Base-by-base conservation (phyloP, 2,888 invertebrate species). In the Boloria euphrosyne region DNA sequence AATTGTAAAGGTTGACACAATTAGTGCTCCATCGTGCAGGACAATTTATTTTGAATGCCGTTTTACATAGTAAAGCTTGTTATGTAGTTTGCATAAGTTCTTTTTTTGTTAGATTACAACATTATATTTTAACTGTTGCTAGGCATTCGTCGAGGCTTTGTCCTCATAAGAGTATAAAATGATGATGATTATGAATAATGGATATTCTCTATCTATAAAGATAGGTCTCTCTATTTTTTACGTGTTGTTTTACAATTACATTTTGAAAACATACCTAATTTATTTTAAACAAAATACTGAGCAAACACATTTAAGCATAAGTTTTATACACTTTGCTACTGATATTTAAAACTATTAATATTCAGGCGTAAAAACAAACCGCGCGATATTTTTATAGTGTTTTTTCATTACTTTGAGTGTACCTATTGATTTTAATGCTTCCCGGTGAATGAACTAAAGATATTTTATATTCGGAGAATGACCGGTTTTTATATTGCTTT, bases 381-480 rank as follows among this genome's bases (percentile, higher is more conserved):
- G 31, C 31, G 31, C 31, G 31, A 38, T 38, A 38, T 38, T 59
- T 59, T 31, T 59, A 59, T 31, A 14, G 16, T 7, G 31, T 38
- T 59, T 49, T 59, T 38, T 50, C 59, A 50, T 50, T 47, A 59
- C 17, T 14, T 50, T 17, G 4, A 47, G 17, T 31, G 7, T 31
- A 59, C 59, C 46, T 44, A 59, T 59, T 59, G 49, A 59, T 47
- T 50, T 59, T 59, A 59, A 59, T 59, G 38, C 31, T 31, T 50
- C 59, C 59, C 49, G 59, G 59, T 59, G 59, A 59, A 50, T 59
- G 59, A 59, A 59, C 59, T 49, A 50, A 16, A 59, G 59, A 59
- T 49, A 57, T 57, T 57, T 57, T 57, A 57, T 50, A 31, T 59
- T 59, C 31, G 38, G 38, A 49, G 59, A 50, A 59, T 50, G 59